Percentiles rank a stretch among this genome's conserved stretches.
phyloP scores from a whole-genome alignment of 2,888 invertebrate species.

The Quadriops clusia region DNA sequence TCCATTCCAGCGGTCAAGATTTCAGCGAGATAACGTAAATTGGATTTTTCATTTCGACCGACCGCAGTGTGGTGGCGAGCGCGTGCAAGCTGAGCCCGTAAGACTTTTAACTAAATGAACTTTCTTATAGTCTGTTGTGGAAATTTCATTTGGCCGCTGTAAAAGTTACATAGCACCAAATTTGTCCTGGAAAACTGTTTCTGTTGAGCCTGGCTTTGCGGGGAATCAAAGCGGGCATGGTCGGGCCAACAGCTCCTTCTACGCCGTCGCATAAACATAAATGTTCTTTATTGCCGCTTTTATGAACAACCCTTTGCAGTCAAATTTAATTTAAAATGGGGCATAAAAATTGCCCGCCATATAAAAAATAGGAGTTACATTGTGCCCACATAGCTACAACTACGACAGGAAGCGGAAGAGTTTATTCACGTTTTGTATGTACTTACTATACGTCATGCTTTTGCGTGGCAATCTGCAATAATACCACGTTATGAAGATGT shows the following conservation, averaged over 20 bases:
- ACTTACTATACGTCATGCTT: too few species aligned
- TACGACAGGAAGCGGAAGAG: too few species aligned
- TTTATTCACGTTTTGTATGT: too few species aligned
- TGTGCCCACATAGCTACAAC: too few species aligned
- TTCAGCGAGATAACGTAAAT: slow-evolving; percentile 27
- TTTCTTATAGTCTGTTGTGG: slow-evolving; percentile 19
- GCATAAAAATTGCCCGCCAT: slow-evolving; percentile 29
- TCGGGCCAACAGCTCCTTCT: too few species aligned
- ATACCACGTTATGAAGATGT: too few species aligned
- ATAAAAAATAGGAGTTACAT: slow-evolving; percentile 13
- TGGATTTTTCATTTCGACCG: slow-evolving; percentile 27
- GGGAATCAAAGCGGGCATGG: slow-evolving; percentile 7
- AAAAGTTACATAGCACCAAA: slow-evolving; percentile 20
- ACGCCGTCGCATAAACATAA: slow-evolving; percentile 30
- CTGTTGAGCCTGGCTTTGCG: slow-evolving; percentile 10
- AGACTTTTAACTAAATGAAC: slow-evolving; percentile 23
- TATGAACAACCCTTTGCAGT: slow-evolving; percentile 31
- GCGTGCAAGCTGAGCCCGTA: slow-evolving; percentile 20
- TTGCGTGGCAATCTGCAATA: too few species aligned
- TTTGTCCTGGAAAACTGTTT: slow-evolving; percentile 18
- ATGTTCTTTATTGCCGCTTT: slow-evolving; percentile 30
- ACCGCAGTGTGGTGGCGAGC: slow-evolving; percentile 13
- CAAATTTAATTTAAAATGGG: slow-evolving; percentile 32
- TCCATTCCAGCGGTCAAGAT: slow-evolving; percentile 23
- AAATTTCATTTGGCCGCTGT: slow-evolving; percentile 22